Evolutionary conservation across 2,113 vertebrate species (phyloP).

Genomic region (Platysternon megacephalum): DNA sequence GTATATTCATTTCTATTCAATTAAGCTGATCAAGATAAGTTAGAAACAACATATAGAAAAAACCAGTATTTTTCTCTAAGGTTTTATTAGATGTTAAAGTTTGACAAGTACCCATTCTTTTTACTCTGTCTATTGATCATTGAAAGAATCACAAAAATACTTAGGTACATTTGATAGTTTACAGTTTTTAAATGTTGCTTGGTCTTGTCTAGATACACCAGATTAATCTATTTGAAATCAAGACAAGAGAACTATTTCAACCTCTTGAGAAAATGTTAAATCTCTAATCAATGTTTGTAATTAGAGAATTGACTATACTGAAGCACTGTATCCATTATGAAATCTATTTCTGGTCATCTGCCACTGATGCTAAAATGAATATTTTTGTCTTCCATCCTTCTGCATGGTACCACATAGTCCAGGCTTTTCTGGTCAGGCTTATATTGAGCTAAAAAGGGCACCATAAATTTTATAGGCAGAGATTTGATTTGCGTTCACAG

Average conservation of each 20-base stretch:
- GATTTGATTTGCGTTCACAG: not conserved
- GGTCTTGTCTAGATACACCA: not conserved
- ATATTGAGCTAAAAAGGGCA: not conserved
- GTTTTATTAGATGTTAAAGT: not conserved
- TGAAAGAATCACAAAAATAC: not conserved
- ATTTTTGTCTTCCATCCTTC: not conserved
- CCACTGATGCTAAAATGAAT: conserved; percentile 40
- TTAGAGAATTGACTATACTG: not conserved
- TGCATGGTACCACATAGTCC: conserved; percentile 22
- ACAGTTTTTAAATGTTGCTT: not conserved
- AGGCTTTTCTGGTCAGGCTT: not conserved
- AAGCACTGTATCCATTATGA: conserved; percentile 29
- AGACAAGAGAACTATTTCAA: not conserved
- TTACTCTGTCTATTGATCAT: not conserved
- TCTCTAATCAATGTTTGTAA: conserved; percentile 41
- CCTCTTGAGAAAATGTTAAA: conserved; percentile 22
- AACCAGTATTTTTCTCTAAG: not conserved
- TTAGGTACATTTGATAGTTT: not conserved
- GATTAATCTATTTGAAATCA: not conserved
- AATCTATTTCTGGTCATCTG: conserved; percentile 28
- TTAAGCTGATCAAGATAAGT: not conserved
- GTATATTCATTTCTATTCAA: not conserved
- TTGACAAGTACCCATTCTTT: not conserved
- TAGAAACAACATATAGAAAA: not conserved
- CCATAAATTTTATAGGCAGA: conserved; percentile 18